A percentile compares a stretch with the other conserved stretches of the same genome.
These are phyloP conservation scores for Oryzias dopingdopingensis DNA, from an alignment of 2,797 vertebrate species.

Conservation along the genomic window DNA sequence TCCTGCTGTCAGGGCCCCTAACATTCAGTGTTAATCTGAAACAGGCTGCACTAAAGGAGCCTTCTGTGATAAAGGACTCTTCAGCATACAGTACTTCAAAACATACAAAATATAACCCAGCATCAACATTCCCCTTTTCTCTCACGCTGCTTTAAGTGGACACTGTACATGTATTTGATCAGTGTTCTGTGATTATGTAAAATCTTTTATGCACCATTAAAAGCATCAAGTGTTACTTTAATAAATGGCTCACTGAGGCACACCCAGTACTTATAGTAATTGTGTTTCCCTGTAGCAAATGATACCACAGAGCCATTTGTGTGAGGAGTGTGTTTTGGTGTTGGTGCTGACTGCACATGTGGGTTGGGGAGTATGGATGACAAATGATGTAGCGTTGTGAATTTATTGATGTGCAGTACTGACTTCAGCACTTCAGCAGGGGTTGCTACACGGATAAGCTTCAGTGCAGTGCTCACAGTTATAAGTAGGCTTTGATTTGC, in stretches of 20 bases:
- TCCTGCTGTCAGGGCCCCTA: slow-evolving; percentile 17
- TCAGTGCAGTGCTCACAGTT: slow-evolving; percentile 24
- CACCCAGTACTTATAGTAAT: slow-evolving; percentile 58
- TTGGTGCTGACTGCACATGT: slow-evolving; percentile 30
- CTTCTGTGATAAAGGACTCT: not conserved
- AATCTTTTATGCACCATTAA: slow-evolving; percentile 57
- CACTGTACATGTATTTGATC: slow-evolving; percentile 39
- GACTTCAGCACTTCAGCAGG: slow-evolving; percentile 45
- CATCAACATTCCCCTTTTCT: slow-evolving; percentile 20
- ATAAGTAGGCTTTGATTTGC: slow-evolving; percentile 56
- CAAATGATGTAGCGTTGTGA: slow-evolving; percentile 36
- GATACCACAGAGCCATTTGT: slow-evolving; percentile 42
- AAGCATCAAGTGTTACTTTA: slow-evolving; percentile 46
- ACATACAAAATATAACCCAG: slow-evolving; percentile 7
- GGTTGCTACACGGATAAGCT: slow-evolving; percentile 43
- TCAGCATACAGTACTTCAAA: slow-evolving; percentile 4
- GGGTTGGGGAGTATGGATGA: slow-evolving; percentile 32
- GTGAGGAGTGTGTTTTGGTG: slow-evolving; percentile 30
- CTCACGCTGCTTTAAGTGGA: slow-evolving; percentile 42
- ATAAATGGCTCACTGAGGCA: slow-evolving; percentile 49
- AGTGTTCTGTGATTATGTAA: slow-evolving; percentile 39
- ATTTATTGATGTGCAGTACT: slow-evolving; percentile 45
- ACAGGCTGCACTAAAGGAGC: not conserved
- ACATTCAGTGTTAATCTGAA: slow-evolving; percentile 15
- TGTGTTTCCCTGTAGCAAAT: slow-evolving; percentile 53